Percentiles rank a stretch among this genome's conserved stretches.
These are phyloP conservation scores for Theonella swinhoei DNA, from an alignment of 37 sponge, comb jelly and placozoan genomes.

Conservation along the genomic window DNA sequence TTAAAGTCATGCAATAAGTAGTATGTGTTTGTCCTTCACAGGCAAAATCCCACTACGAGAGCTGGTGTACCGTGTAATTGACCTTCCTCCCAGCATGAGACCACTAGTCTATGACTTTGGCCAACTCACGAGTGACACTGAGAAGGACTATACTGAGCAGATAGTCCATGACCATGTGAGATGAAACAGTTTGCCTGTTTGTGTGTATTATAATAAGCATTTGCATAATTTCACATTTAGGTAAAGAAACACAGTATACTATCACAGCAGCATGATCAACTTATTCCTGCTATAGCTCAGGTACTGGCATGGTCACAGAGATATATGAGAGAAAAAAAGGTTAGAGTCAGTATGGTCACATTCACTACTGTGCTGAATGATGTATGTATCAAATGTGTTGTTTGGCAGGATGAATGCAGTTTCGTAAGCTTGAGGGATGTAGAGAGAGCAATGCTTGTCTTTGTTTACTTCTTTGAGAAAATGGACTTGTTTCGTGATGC, in stretches of 20 bases:
- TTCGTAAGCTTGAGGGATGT: constrained; percentile 86
- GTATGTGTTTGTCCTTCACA: too few relatives aligned
- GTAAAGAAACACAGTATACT: not conserved
- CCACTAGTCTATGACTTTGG: constrained; percentile 99
- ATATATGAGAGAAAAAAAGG: constrained; percentile 79
- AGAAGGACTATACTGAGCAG: constrained; percentile 68
- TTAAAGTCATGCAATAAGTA: too few relatives aligned
- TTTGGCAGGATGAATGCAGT: constrained; percentile 78
- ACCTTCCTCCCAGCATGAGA: constrained; percentile 91
- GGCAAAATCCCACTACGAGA: constrained; percentile 90
- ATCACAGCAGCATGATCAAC: not conserved
- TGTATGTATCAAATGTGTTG: not conserved
- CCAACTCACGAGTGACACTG: constrained; percentile 67
- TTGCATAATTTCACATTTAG: not conserved
- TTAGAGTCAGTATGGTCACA: not conserved
- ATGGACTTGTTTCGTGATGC: constrained; percentile 14
- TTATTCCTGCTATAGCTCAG: constrained; percentile 14
- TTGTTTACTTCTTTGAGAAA: constrained; percentile 57
- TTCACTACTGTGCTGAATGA: not conserved
- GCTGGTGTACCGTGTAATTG: constrained; percentile 94
- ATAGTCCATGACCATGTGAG: constrained; percentile 86
- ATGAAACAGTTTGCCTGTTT: not conserved
- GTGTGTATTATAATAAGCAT: not conserved
- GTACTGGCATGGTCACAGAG: constrained; percentile 72
- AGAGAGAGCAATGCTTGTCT: constrained; percentile 81